These are phyloP conservation scores for Plagodis dolabraria DNA, from an alignment of 2,888 invertebrate species.

Conservation along the genomic window DNA sequence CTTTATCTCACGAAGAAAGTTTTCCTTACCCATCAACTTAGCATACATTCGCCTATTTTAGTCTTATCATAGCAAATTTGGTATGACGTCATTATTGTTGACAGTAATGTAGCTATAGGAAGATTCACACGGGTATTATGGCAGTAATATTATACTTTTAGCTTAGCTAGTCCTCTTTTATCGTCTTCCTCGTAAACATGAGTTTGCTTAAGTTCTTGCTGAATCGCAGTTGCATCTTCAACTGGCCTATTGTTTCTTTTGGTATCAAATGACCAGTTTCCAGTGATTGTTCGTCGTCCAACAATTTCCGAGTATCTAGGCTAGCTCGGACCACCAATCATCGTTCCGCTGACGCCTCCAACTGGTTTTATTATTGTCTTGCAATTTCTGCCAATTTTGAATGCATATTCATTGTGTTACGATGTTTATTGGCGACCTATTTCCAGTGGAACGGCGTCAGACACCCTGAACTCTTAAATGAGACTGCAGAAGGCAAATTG, in stretches of 20 bases:
- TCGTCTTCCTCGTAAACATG: slow-evolving; percentile 1
- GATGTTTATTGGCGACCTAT: slow-evolving; percentile 38
- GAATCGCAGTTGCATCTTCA: slow-evolving; percentile 18
- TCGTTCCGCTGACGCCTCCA: slow-evolving; percentile 35
- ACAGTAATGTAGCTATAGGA: slow-evolving; percentile 1
- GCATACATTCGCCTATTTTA: slow-evolving; percentile 10
- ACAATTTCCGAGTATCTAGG: slow-evolving; percentile 30
- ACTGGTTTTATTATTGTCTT: slow-evolving; percentile 35
- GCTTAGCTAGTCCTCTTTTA: slow-evolving; percentile 4
- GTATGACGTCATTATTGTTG: slow-evolving; percentile 2
- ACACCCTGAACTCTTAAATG: slow-evolving; percentile 26
- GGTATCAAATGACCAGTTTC: slow-evolving; percentile 21
- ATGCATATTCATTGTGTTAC: slow-evolving; percentile 33
- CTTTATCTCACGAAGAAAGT: slow-evolving; percentile 27
- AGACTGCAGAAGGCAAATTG: slow-evolving; percentile 7
- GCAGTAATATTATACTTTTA: slow-evolving; percentile 2
- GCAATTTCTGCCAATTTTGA: slow-evolving; percentile 38
- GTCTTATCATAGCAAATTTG: slow-evolving; percentile 9
- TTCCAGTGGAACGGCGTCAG: slow-evolving; percentile 28
- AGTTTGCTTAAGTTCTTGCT: slow-evolving; percentile 11
- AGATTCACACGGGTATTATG: slow-evolving; percentile 23
- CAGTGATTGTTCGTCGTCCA: slow-evolving; percentile 26
- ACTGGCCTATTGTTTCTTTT: slow-evolving; percentile 21
- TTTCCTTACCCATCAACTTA: slow-evolving; percentile 25
- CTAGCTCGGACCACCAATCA: slow-evolving; percentile 35